phyloP scores from a whole-genome alignment of 2,888 invertebrate genomes.

The Scelioninae gen. 1 region DNA sequence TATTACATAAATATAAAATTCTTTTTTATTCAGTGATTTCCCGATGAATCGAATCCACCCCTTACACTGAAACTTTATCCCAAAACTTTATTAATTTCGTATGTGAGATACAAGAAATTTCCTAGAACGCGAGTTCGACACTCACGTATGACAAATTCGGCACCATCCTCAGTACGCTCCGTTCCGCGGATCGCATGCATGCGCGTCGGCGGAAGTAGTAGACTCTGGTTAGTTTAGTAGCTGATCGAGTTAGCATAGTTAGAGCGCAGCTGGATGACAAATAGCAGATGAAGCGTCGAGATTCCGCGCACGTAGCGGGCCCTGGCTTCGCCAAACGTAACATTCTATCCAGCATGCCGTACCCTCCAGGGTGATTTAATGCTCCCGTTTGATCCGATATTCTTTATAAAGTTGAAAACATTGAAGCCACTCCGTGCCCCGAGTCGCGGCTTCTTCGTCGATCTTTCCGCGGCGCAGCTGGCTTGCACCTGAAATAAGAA shows the following conservation, averaged over 20 bases:
- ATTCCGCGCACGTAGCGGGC: constrained; percentile 78
- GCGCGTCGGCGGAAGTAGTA: constrained; percentile 36
- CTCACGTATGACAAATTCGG: constrained; percentile 17
- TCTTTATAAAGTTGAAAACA: constrained; percentile 78
- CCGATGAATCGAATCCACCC: too few species aligned
- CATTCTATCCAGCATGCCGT: constrained; percentile 64
- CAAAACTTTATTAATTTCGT: constrained; percentile 22
- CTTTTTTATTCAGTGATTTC: too few species aligned
- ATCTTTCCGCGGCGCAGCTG: too few species aligned
- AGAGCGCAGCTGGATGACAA: constrained; percentile 78
- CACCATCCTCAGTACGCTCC: background rate
- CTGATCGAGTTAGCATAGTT: constrained; percentile 80
- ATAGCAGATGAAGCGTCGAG: constrained; percentile 78
- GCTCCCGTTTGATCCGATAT: constrained; percentile 80
- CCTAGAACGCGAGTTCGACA: constrained; percentile 3
- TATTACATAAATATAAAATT: too few species aligned
- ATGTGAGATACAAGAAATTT: background rate
- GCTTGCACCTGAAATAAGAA: constrained; percentile 65
- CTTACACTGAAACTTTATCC: background rate
- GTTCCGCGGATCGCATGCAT: constrained; percentile 18
- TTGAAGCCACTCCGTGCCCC: constrained; percentile 38
- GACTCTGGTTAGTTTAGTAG: constrained; percentile 76
- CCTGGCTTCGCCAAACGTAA: constrained; percentile 72
- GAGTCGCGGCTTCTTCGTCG: too few species aligned
- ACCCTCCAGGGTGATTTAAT: constrained; percentile 79